Evolutionary conservation across 1,140 invertebrate species (phyloP), one percentile per base, ranked within the genome.

Genomic region (Pygmarrhopalites habei): DNA sequence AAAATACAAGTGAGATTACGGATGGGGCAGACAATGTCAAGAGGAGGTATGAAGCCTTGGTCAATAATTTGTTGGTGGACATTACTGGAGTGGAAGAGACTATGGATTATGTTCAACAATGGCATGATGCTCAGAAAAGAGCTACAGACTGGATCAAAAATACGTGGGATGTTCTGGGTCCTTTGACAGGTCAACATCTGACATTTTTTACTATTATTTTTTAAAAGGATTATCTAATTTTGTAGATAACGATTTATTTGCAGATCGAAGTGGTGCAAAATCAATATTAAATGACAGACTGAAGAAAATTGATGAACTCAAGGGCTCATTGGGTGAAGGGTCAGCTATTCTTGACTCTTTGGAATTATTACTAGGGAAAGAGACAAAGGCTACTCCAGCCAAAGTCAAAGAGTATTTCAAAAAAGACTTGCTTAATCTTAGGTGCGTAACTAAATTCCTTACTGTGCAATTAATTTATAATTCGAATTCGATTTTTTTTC

Each of bases 111-210:
- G 87, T 89, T 69, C 87, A 90, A 73, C 86, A 88, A 67, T 92
- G 90, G 72, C 82, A 85, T 67, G 89, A 93, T 72, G 79, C 90
- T n/a, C 85, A 87, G 67, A 90, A 91, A 76, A 80, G 83, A 0
- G 85, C 89, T 63, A 86, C 89, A 75, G 89, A 92, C 72, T 89
- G 89, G 76, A 88, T 90, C 71, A 92, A 92, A 72, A 86, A 88
- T 67, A 81, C 89, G 15, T 91, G 89, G 88, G 89, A 92, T 72
- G 83, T 84, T 69, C 75, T 93, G 1, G 82, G 85, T 28, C 25
- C 51, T 10, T 29, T 55, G 14, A 23, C 25, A 23, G 51, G 51
- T 55, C 7, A 49, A 15, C 23, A 12, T 49, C 47, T 15, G 12
- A 49, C 12, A n/a, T n/a, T n/a, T 10, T 41, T 41, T 41, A 10